Evolutionary conservation across 1,140 invertebrate genomes (phyloP), one percentile per base, ranked within the genome.

Genomic region (Saxidomus purpurata): DNA sequence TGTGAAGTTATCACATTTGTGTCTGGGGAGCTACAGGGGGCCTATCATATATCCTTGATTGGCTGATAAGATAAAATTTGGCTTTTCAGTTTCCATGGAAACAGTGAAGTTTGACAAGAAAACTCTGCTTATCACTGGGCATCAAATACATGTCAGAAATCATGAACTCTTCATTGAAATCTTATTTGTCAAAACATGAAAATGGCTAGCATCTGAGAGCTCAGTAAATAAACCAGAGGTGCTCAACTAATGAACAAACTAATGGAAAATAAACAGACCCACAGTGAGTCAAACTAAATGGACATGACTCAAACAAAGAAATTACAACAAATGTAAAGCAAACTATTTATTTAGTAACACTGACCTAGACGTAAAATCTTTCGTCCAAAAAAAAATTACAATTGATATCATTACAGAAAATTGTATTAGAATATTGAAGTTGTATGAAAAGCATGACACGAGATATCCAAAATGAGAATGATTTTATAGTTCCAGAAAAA

Each of bases 1-100:
- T 31, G 28, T 63, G 61, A 69, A 63, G 34, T 69, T 83, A 83
- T 83, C 63, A 67, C 81, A 80, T 67, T 69, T 61, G 40, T 69
- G 63, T 69, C 59, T 67, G 81, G 61, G 81, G 13, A 31, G 36
- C 81, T 83, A 25, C 69, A 85, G 67, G 83, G 83, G 38, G 83
- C 43, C 49, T 67, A 85, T 85, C 83, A 85, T 85, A 85, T 85
- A 85, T 71, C 83, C 83, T 38, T 76, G 83, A 85, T 85, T 49
- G 43, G 40, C 40, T 74, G 83, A 85, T 85, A 85, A 85, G 83
- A 74, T 85, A 69, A 49, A 80, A 71, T 74, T 71, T 85, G 40
- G 31, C 61, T 74, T 85, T 74, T 67, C 22, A 4, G 83, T 85
- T 76, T 28, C 83, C 67, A 85, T 85, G 83, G 83, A 74, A 85